Base-by-base conservation (phyloP, 2,113 vertebrate genomes). In the Sciurus niger region DNA sequence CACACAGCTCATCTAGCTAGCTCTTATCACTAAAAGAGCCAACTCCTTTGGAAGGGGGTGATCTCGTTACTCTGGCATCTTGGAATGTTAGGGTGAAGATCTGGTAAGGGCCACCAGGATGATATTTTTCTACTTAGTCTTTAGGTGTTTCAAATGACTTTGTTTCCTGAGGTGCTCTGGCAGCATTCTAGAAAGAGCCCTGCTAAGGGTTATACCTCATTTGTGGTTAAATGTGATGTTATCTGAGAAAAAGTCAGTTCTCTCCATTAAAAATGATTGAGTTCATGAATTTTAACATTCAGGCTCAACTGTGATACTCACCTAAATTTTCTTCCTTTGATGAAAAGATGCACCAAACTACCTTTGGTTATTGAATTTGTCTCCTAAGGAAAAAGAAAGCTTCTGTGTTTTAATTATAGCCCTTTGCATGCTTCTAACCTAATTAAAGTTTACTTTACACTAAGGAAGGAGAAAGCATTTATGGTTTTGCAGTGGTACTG, bases 321-420 rank as follows among this genome's bases (percentile, higher is more conserved):
- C 60, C 76, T 43, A 6, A 25, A 18, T 79, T 63, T 82, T 74
- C 74, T 86, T 86, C 65, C 95, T 74, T 91, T 70, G 89, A 25
- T 85, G 92, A 93, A 82, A 93, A 93, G 83, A 89, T 92, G 17
- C 65, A 11, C 6, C 18, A 68, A 90, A 84, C 72, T 22, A n/a
- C 43, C 60, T 84, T 74, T 43, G 67, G 10, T 13, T 87, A 58
- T 0, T 0, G 95, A 87, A 60, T 0, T 94, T 88, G 77, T 88
- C 85, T 94, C 85, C 24, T 46, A 43, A 28, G 34, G 79, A 80
- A 80, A 80, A 74, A 74, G 86, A 95, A 82, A 79, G 55, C 93
- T 79, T 43, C 68, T 89, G 25, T 17, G 79, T 73, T 91, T 93
- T 97, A 90, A 96, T 97, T 88, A 79, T 32, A 93, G 65, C 74